A percentile compares a stretch with the other conserved stretches of the same genome.
Evolutionary conservation across 2,888 invertebrate species (phyloP).

Genomic region (Diabrotica balteata): DNA sequence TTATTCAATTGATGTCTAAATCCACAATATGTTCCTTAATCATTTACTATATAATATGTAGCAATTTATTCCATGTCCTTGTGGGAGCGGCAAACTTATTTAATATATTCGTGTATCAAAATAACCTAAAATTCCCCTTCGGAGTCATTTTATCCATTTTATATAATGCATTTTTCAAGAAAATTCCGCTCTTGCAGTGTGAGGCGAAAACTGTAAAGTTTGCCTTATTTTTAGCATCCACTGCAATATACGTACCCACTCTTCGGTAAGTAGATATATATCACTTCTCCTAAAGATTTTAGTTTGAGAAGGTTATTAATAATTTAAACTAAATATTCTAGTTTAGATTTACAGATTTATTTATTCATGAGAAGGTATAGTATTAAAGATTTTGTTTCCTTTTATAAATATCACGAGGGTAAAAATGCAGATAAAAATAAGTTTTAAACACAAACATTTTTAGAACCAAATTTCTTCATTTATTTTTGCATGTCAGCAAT

Average conservation of each 20-base stretch:
- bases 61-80: too few relatives aligned
- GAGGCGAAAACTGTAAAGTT: conserved; percentile 13
- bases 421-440: too few relatives aligned
- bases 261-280: conserved; percentile 24
- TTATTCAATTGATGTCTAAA: too few relatives aligned
- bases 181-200: conserved; percentile 5
- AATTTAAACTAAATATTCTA: conserved; percentile 16
- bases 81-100: too few relatives aligned
- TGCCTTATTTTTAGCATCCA: conserved; percentile 13
- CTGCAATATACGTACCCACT: conserved; percentile 2
- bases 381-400: too few relatives aligned
- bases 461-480: too few relatives aligned
- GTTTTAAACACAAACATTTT: too few relatives aligned
- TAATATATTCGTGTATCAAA: neutral
- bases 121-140: conserved; percentile 10
- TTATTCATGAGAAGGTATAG: too few relatives aligned
- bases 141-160: conserved; percentile 9
- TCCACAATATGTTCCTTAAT: too few relatives aligned
- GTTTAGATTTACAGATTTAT: neutral
- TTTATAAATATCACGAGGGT: too few relatives aligned
- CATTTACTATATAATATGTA: too few relatives aligned
- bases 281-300: conserved; percentile 23
- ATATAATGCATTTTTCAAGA: conserved; percentile 22
- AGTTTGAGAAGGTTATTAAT: conserved; percentile 21
- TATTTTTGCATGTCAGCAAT: too few relatives aligned